Evolutionary conservation across 1,140 invertebrate species (phyloP), one percentile per base, ranked within the genome.

Genomic region (Trachymyrmex cornetzi): DNA sequence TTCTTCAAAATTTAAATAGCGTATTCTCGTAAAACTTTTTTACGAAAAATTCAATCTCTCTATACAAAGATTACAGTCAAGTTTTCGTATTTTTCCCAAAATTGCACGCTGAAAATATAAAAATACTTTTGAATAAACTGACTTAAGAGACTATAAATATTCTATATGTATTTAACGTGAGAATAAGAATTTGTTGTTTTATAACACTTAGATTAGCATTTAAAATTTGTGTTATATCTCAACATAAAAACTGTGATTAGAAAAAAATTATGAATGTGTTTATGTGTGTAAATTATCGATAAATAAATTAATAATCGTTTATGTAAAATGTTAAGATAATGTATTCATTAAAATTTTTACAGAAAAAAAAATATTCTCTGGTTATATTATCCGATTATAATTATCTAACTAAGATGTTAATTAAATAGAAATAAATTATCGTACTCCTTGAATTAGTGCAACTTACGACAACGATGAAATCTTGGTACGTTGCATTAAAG

Each of bases 391-490:
- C 55, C 14, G 24, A 44, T 44, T 44, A 44, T 11, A 14, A 27
- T 59, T 48, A 22, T 5, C 74, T 19, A 57, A 69, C 74, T 19
- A 57, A 69, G n/a, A 55, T 44, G 38, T 44, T 12, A 24, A 9
- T 48, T 24, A 34, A 27, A 14, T 24, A 71, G 6, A 50, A 57
- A 69, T 1, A 9, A 66, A 59, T 63, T 74, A 9, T 50, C 19
- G 24, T 63, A 22, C 6, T 50, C 9, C 16, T 84, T 24, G 48
- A n/a, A 38, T 84, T 61, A 82, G 4, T 57, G 19, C 67, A 64
- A 82, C 24, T 44, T 82, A 44, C 24, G 2, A 74, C 48, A 4
- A 59, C n/a, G 24, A 75, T 74, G 61, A 74, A 84, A 61, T 84
- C 57, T 57, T 14, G 48, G 53, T 59, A 16, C 24, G 69, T 24